Evolutionary conservation across 1,140 invertebrate species (phyloP).

Genomic region (Aphelinus atriplicis): DNA sequence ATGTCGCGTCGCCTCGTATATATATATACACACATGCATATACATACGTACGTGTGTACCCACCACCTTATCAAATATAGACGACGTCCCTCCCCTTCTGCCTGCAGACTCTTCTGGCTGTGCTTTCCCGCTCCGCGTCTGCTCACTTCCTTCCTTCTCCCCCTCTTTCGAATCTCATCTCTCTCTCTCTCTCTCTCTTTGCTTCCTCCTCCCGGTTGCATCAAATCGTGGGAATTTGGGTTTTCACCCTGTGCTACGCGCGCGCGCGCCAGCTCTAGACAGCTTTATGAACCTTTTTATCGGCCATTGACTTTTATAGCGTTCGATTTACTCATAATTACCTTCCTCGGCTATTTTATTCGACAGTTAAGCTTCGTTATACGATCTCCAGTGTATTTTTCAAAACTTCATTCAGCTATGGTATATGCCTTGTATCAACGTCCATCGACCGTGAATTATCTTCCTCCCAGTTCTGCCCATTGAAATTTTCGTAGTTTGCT

Average conservation of each 20-base stretch:
- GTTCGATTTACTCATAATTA: conserved; percentile 17
- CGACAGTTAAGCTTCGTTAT: neutral
- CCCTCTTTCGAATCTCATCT: neutral
- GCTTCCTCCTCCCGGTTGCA: neutral
- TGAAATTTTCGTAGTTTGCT: no score
- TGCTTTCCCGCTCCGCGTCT: neutral
- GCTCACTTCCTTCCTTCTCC: neutral
- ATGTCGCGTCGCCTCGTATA: neutral
- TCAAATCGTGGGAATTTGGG: conserved; percentile 27
- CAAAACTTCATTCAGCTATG: no score
- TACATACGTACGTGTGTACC: conserved; percentile 5
- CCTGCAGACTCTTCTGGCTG: neutral
- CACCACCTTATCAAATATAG: conserved; percentile 59
- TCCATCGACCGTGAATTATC: no score
- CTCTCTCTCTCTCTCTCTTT: neutral
- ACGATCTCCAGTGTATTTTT: no score
- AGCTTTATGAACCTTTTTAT: conserved; percentile 23
- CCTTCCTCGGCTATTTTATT: neutral
- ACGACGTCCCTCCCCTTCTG: neutral
- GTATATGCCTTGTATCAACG: no score
- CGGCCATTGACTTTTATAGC: conserved; percentile 1
- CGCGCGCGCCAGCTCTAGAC: neutral
- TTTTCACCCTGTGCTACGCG: neutral
- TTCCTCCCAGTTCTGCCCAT: no score
- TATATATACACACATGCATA: neutral